phyloP scores from a whole-genome alignment of 2,113 vertebrate genomes.

The Grammomys dolichurus region DNA sequence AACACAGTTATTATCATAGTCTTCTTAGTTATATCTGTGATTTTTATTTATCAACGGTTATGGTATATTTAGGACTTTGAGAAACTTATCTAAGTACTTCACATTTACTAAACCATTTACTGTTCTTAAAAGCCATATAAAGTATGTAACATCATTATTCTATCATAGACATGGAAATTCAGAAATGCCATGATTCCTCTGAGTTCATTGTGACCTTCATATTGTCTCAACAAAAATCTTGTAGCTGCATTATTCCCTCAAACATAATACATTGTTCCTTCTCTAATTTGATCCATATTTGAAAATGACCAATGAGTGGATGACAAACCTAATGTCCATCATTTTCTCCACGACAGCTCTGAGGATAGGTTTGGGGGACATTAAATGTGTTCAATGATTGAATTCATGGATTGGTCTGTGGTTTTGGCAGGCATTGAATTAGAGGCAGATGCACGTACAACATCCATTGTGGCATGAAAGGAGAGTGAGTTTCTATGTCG shows the following conservation, averaged over 20 bases:
- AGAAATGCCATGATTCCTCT: neutral
- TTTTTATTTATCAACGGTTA: neutral
- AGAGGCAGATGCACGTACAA: neutral
- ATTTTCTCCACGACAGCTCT: slow-evolving; percentile 18
- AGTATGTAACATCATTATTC: neutral
- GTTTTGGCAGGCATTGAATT: slow-evolving; percentile 15
- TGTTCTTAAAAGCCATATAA: neutral
- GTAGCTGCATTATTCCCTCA: neutral
- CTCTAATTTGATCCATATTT: neutral
- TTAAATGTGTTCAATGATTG: neutral
- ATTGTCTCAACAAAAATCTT: neutral
- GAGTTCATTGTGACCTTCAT: neutral
- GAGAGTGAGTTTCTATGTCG: neutral
- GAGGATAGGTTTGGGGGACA: neutral
- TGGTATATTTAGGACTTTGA: neutral
- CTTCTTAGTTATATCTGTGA: neutral
- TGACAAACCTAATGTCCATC: neutral
- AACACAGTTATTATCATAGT: neutral
- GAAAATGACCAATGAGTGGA: neutral
- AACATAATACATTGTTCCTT: neutral
- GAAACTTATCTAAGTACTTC: neutral
- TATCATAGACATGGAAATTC: neutral
- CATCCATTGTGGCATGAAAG: slow-evolving; percentile 1
- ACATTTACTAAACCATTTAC: neutral
- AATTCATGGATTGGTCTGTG: slow-evolving; percentile 7